Base-by-base conservation (phyloP, 2,888 invertebrate species). In the Xiphydria camelus region DNA sequence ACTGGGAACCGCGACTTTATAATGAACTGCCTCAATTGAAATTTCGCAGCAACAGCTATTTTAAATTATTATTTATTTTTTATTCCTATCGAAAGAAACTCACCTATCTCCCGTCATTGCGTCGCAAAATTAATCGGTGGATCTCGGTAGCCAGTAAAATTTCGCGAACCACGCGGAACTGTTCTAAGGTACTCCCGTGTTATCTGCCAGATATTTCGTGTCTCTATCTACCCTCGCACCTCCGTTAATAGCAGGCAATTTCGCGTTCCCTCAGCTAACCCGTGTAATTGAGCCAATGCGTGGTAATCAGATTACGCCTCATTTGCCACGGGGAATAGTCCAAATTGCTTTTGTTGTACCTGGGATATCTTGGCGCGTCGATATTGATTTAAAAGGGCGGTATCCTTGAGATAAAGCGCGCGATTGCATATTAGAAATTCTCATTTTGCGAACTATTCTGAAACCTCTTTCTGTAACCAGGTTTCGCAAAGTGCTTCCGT, bases 201-300 rank as follows among this genome's bases (percentile, higher is more conserved):
- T 57, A 57, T 60, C 44, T 53, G 43, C 35, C 34, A 51, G 53
- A 55, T 61, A 58, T 58, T 45, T 56, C 52, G 49, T 41, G 47
- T 49, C 49, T 57, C 54, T 57, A 53, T 59, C 56, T 51, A 49
- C 51, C 56, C 53, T 57, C 43, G 57, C 51, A 46, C 57, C 47
- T 50, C 54, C 55, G 60, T 62, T 62, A 62, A 60, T 62, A 62
- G 60, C 62, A 61, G 61, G 54, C 61, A 62, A 62, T 62, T 61
- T 51, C 59, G 55, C 52, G 57, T 62, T 55, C 55, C 57, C 62
- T 55, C 54, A 53, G 45, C 55, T 56, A 59, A 59, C 57, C 59
- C 61, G 49, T 61, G 59, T 62, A 62, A 62, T 62, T 62, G 61
- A 62, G 57, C 59, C 61, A 62, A 62, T 61, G 61, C 53, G 61